A percentile compares a stretch with the other conserved stretches of the same genome.
These are phyloP conservation scores for Heliconius melpomene DNA, from an alignment of 1,140 invertebrate genomes.

Conservation along the genomic window DNA sequence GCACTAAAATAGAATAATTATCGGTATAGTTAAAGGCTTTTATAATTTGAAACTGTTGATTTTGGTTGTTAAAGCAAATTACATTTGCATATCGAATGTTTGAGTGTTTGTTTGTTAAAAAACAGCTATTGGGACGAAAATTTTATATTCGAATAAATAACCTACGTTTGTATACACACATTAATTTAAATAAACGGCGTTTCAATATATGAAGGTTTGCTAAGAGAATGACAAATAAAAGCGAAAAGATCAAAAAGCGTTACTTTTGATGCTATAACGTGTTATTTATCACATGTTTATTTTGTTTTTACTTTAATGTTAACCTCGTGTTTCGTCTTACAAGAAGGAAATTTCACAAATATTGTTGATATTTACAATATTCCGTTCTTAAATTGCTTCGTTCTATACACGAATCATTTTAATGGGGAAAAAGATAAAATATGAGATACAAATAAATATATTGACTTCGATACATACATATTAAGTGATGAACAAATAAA, in stretches of 20 bases:
- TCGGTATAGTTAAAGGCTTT: conserved; percentile 21
- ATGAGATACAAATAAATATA: background rate
- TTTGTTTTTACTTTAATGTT: background rate
- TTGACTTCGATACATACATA: background rate
- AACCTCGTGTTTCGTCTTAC: background rate
- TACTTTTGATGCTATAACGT: conserved; percentile 5
- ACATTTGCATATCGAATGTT: conserved; percentile 26
- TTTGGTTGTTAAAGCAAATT: conserved; percentile 22
- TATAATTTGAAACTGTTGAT: conserved; percentile 25
- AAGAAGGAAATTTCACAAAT: background rate
- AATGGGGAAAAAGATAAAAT: background rate
- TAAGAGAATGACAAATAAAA: conserved; percentile 14
- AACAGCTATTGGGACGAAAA: background rate
- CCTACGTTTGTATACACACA: background rate
- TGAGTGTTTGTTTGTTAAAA: conserved; percentile 15
- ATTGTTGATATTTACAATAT: background rate
- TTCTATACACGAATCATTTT: background rate
- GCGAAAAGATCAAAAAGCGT: conserved; percentile 22
- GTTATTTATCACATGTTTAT: background rate
- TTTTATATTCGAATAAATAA: conserved; percentile 19
- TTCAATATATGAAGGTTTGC: conserved; percentile 5
- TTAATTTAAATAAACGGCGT: conserved; percentile 19
- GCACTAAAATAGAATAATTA: conserved; percentile 30
- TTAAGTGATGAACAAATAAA: background rate
- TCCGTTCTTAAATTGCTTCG: no score